phyloP scores from a whole-genome alignment of 2,797 vertebrate genomes.

The Manis javanica region DNA sequence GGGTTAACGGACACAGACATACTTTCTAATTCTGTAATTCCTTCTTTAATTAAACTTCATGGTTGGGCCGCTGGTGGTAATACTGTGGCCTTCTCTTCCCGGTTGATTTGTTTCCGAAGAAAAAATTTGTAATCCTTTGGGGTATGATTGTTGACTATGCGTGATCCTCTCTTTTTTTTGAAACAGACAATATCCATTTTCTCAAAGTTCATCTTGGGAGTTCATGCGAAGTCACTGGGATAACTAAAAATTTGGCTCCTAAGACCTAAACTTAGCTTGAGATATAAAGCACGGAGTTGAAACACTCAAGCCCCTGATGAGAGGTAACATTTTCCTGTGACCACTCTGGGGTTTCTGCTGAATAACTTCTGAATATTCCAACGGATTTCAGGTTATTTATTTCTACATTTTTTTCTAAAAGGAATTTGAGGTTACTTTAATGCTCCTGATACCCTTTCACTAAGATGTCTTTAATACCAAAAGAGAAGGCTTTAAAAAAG shows the following conservation, averaged over 20 bases:
- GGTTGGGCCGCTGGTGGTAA: constrained; percentile 74
- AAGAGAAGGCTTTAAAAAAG: constrained; percentile 28
- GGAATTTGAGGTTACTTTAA: background rate
- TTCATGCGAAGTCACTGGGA: background rate
- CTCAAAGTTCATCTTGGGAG: constrained; percentile 19
- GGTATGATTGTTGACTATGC: background rate
- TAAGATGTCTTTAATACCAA: background rate
- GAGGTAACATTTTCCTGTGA: background rate
- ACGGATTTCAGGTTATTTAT: constrained; percentile 1
- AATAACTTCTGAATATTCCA: background rate
- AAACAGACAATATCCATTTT: background rate
- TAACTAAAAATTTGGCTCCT: background rate
- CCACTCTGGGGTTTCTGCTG: background rate
- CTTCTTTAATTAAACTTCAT: constrained; percentile 86
- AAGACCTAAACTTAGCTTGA: background rate
- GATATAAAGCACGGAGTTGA: background rate
- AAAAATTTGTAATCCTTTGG: constrained; percentile 46
- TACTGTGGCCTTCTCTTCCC: constrained; percentile 70
- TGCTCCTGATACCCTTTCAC: background rate
- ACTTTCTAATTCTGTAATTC: constrained; percentile 86
- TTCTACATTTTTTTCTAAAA: background rate
- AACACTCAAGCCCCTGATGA: background rate
- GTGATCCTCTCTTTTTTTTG: background rate
- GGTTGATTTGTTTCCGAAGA: constrained; percentile 55
- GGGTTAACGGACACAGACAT: constrained; percentile 88